These are phyloP conservation scores for Martes martes DNA, from an alignment of 2,113 vertebrate genomes.

Conservation along the genomic window DNA sequence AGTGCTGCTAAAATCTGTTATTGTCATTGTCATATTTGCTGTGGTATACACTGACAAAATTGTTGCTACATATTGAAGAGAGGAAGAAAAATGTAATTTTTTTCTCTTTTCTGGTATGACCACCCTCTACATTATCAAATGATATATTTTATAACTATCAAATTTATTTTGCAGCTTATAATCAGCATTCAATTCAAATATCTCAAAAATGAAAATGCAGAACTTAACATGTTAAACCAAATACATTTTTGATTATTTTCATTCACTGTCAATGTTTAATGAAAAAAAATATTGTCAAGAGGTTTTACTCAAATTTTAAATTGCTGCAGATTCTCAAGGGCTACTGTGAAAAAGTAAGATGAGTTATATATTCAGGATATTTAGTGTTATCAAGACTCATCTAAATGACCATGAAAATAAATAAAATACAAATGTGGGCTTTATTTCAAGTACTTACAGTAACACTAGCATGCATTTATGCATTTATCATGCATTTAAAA, in stretches of 20 bases:
- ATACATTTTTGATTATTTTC: not conserved
- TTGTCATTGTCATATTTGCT: not conserved
- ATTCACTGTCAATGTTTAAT: not conserved
- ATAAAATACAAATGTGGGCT: not conserved
- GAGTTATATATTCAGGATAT: not conserved
- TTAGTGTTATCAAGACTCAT: not conserved
- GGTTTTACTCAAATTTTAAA: slow-evolving; percentile 30
- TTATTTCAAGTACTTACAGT: not conserved
- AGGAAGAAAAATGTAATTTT: not conserved
- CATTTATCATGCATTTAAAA: not conserved
- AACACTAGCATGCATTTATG: not conserved
- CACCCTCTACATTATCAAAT: not conserved
- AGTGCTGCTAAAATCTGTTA: not conserved
- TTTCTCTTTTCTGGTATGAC: slow-evolving; percentile 1
- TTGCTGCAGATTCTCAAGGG: not conserved
- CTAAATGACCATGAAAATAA: not conserved
- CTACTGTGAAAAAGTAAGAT: not conserved
- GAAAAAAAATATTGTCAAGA: not conserved
- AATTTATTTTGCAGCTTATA: not conserved
- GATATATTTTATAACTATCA: not conserved
- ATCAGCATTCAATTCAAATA: not conserved
- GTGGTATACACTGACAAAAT: not conserved
- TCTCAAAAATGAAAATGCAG: not conserved
- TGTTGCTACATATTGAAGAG: not conserved
- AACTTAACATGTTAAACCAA: slow-evolving; percentile 2